phyloP scores from a whole-genome alignment of 2,888 invertebrate genomes.

The Dasysyrphus albostriatus region DNA sequence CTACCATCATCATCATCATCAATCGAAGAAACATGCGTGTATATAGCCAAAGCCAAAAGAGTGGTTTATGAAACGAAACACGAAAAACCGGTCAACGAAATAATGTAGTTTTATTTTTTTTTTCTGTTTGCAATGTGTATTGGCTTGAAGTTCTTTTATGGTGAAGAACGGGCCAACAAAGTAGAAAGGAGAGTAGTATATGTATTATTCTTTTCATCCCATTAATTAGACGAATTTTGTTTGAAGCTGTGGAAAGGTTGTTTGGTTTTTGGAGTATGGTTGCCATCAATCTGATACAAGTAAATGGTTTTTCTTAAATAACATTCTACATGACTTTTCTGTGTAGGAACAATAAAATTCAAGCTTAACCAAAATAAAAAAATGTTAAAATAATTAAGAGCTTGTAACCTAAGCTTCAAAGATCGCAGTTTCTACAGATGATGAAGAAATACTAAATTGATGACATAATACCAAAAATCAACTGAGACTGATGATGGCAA shows the following conservation, averaged over 20 bases:
- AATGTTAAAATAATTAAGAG: no score
- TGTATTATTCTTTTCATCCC: constrained; percentile 33
- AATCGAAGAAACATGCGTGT: constrained; percentile 49
- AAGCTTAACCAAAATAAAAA: no score
- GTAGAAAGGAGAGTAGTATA: constrained; percentile 8
- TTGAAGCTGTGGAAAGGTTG: constrained; percentile 21
- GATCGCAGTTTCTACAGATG: no score
- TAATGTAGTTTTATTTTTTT: constrained; percentile 1
- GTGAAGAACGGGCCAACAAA: not conserved
- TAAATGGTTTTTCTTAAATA: no score
- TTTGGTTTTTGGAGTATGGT: constrained; percentile 11
- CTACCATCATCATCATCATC: constrained; percentile 6
- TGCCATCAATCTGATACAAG: not conserved
- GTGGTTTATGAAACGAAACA: constrained; percentile 48
- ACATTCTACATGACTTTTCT: no score
- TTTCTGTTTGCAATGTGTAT: constrained; percentile 1
- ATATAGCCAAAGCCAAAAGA: constrained; percentile 17
- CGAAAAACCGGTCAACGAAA: constrained; percentile 61
- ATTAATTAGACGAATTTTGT: constrained; percentile 60
- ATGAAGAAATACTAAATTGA: no score
- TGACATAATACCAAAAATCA: no score
- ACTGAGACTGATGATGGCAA: no score
- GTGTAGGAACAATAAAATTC: no score
- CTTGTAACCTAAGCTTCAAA: no score
- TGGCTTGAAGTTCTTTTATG: constrained; percentile 37